Percentiles rank a stretch among this genome's conserved stretches.
phyloP scores from a whole-genome alignment of 2,797 vertebrate species.

The Sebastolobus alascanus region DNA sequence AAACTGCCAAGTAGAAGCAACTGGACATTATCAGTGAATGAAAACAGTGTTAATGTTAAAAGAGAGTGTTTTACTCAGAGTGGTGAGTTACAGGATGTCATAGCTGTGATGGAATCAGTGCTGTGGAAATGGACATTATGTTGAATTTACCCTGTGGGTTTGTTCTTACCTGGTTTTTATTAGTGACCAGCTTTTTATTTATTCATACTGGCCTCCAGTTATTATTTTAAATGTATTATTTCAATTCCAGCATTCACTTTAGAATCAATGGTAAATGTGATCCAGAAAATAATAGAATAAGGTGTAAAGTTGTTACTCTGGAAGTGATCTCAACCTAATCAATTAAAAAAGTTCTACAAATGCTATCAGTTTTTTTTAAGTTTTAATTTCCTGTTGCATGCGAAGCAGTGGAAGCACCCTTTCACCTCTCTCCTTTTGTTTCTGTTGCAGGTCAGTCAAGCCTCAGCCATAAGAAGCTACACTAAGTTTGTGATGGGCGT shows the following conservation, averaged over 20 bases:
- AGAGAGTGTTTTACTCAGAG: too few relatives aligned
- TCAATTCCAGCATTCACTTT: too few relatives aligned
- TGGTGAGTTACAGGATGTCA: neutral
- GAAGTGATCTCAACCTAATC: neutral
- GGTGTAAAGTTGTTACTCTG: neutral
- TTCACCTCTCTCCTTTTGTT: conserved; percentile 3
- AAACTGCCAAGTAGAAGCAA: too few relatives aligned
- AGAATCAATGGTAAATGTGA: fast-evolving
- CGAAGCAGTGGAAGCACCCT: neutral
- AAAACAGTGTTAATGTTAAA: neutral
- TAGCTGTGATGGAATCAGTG: neutral
- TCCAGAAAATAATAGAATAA: neutral
- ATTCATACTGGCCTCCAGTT: neutral
- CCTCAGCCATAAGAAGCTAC: conserved; percentile 90
- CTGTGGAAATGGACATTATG: neutral
- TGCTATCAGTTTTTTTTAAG: too few relatives aligned
- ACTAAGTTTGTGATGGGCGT: conserved; percentile 93
- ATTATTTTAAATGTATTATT: neutral
- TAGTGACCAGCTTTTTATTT: neutral
- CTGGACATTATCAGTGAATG: neutral
- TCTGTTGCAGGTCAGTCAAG: conserved; percentile 89
- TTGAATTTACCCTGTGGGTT: fast-evolving
- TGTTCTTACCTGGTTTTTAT: too few relatives aligned
- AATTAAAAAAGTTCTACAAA: too few relatives aligned
- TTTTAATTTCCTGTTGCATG: neutral